A percentile compares a stretch with the other conserved stretches of the same genome.
phyloP scores from a whole-genome alignment of 2,113 vertebrate genomes.

The Salvelinus fontinalis region DNA sequence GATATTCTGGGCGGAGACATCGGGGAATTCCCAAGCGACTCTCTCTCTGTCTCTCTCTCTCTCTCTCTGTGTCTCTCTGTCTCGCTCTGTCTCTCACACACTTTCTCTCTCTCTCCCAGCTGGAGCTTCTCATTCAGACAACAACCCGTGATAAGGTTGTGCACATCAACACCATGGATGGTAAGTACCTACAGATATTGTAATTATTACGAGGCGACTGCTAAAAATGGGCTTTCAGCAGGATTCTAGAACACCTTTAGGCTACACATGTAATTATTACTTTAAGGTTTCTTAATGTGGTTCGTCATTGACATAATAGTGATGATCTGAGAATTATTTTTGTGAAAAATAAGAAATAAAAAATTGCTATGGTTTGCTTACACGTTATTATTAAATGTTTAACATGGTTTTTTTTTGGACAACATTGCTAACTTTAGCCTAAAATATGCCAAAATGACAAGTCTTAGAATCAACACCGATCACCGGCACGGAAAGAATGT shows the following conservation, averaged over 20 bases:
- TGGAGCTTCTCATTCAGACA: conserved; percentile 21
- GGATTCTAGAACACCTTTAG: no score
- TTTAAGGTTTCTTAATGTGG: not conserved
- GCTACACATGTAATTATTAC: not conserved
- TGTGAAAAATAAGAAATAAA: no score
- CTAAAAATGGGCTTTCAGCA: not conserved
- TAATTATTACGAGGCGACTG: not conserved
- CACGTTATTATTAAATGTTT: no score
- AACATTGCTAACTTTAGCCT: no score
- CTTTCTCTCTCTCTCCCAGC: not conserved
- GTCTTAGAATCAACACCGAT: no score
- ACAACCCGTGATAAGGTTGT: conserved; percentile 18
- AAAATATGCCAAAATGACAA: no score
- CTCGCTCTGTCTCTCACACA: conserved; percentile 16
- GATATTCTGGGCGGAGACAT: conserved; percentile 18
- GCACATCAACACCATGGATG: conserved; percentile 61
- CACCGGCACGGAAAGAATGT: no score
- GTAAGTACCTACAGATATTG: conserved; percentile 58
- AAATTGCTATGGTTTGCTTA: no score
- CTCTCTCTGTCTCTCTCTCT: conserved; percentile 8
- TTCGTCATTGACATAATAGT: not conserved
- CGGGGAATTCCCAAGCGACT: conserved; percentile 53
- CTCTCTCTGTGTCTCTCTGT: not conserved
- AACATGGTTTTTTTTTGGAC: no score
- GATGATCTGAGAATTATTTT: not conserved